phyloP scores from a whole-genome alignment of 2,797 vertebrate species.

The Arremon brunneinucha region DNA sequence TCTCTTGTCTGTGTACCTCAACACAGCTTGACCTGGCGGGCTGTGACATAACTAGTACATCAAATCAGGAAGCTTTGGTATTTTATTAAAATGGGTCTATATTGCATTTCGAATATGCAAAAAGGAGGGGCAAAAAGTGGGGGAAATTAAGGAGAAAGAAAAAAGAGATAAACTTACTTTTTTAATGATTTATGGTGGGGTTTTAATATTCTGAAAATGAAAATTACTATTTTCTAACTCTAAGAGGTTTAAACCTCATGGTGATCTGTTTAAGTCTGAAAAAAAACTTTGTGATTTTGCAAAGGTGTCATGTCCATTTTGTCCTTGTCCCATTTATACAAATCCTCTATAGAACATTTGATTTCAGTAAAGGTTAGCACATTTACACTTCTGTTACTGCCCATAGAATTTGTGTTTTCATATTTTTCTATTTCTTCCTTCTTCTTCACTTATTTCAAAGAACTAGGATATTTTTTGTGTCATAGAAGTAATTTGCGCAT shows the following conservation, averaged over 20 bases:
- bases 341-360: neutral
- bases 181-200: accelerated
- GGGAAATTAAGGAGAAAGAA: accelerated
- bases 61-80: slow-evolving; percentile 17
- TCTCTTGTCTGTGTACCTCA: slow-evolving; percentile 54
- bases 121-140: neutral
- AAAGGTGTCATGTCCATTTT: neutral
- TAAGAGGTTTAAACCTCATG: neutral
- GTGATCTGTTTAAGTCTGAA: neutral
- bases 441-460: neutral
- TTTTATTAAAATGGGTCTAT: slow-evolving; percentile 33
- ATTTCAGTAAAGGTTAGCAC: neutral
- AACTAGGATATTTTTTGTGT: neutral
- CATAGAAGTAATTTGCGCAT: neutral
- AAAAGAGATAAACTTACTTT: neutral
- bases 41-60: slow-evolving; percentile 61
- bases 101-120: neutral
- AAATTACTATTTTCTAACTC: neutral
- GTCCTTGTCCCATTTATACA: neutral
- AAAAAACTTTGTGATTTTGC: neutral
- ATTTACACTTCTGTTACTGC: neutral
- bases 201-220: neutral
- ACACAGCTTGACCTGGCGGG: slow-evolving; percentile 37
- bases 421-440: neutral
- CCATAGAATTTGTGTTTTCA: neutral